A percentile compares a stretch with the other conserved stretches of the same genome.
phyloP scores from a whole-genome alignment of 2,113 vertebrate genomes.

The Oreotragus oreotragus region DNA sequence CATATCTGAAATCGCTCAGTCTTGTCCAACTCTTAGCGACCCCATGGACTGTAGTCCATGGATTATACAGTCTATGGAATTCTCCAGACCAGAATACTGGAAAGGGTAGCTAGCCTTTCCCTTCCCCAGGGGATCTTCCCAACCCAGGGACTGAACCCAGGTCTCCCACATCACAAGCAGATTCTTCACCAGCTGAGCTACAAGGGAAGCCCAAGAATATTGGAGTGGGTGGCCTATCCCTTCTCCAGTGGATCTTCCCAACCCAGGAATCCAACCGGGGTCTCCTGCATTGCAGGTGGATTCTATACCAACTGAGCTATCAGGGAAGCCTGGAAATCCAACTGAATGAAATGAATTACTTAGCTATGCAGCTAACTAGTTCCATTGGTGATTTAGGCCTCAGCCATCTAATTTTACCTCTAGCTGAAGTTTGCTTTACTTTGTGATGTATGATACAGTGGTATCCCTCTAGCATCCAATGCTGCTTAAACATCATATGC shows the following conservation, averaged over 20 bases:
- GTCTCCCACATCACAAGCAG: rapidly evolving
- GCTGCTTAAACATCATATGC: background rate
- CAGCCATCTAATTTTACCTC: background rate
- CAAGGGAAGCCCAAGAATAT: background rate
- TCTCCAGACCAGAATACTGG: background rate
- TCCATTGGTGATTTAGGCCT: background rate
- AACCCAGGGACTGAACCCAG: background rate
- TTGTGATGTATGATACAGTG: background rate
- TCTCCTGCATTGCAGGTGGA: background rate
- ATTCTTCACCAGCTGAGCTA: background rate
- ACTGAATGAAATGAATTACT: background rate
- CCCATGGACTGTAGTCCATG: background rate
- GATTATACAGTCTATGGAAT: background rate
- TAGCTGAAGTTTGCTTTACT: background rate
- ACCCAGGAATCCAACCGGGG: background rate
- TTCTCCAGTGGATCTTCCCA: background rate
- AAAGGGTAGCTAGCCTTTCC: background rate
- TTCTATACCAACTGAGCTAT: background rate
- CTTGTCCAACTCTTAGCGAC: background rate
- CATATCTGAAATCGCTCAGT: background rate
- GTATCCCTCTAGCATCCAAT: background rate
- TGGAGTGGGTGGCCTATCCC: background rate
- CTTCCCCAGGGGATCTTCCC: background rate
- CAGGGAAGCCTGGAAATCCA: background rate
- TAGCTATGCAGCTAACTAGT: background rate